Conservation (phyloP, 2,888 invertebrate species). For the Cataglyphis altisquamis region DNA sequence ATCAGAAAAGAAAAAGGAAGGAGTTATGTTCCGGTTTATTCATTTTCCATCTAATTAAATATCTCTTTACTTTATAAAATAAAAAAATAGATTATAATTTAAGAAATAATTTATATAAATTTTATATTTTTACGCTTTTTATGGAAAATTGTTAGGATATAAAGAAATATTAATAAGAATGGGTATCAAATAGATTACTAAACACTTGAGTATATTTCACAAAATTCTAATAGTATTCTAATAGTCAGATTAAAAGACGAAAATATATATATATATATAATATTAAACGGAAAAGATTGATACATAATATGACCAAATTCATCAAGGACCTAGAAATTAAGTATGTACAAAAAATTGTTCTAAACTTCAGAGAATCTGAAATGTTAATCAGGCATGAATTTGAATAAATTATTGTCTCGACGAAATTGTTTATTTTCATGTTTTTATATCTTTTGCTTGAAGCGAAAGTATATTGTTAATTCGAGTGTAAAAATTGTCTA, state of each 20-base stretch:
- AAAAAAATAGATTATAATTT: neutral
- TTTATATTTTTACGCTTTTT: neutral
- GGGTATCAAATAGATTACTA: neutral
- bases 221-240: neutral
- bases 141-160: neutral
- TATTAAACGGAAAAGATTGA: neutral
- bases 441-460: neutral
- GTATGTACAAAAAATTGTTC: neutral
- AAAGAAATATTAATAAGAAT: neutral
- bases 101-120: slow-evolving; percentile 11
- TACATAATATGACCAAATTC: neutral
- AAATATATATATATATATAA: neutral
- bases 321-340: neutral
- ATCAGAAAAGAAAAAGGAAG: neutral
- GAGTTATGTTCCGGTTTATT: neutral
- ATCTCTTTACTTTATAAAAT: neutral
- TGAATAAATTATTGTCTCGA: slow-evolving; percentile 18
- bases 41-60: neutral
- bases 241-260: neutral
- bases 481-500: slow-evolving; percentile 38
- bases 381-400: slow-evolving; percentile 8
- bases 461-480: slow-evolving; percentile 22
- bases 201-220: neutral
- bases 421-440: slow-evolving; percentile 24
- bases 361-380: slow-evolving; percentile 1